phyloP scores from a whole-genome alignment of 2,113 vertebrate species.

The human (Homo sapiens) region DNA sequence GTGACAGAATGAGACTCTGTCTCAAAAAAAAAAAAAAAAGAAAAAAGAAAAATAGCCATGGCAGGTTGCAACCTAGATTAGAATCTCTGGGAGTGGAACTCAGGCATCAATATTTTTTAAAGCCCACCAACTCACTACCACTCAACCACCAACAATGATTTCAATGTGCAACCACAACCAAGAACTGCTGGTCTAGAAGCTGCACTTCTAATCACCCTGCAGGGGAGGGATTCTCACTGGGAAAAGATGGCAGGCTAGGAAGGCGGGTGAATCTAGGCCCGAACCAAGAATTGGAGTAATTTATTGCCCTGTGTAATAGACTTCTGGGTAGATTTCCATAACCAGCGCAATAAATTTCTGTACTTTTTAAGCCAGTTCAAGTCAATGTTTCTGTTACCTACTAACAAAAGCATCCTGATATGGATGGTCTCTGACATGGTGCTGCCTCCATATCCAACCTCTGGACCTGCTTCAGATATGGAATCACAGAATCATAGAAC shows the following conservation, averaged over 20 bases:
- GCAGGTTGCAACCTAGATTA: neutral
- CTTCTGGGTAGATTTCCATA: rapidly evolving
- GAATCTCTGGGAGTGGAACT: neutral
- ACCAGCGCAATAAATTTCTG: neutral
- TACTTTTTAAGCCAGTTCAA: neutral
- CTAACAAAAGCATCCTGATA: neutral
- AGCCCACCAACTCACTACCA: too few species aligned
- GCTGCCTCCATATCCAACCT: neutral
- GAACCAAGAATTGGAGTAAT: rapidly evolving
- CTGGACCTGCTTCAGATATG: neutral
- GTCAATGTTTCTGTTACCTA: neutral
- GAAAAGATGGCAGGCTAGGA: neutral
- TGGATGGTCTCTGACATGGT: neutral
- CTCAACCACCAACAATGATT: neutral
- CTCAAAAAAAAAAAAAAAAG: too few species aligned
- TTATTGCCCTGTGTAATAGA: too few species aligned
- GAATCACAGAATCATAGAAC: neutral
- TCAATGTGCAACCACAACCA: too few species aligned
- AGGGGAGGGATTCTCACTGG: neutral
- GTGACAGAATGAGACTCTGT: too few species aligned
- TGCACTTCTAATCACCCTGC: too few species aligned
- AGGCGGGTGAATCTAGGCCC: too few species aligned
- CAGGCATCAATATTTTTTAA: neutral
- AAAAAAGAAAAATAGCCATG: neutral
- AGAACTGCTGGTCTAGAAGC: too few species aligned